Evolutionary conservation across 2,888 invertebrate species (phyloP).

Genomic region (Hofmannophila pseudospretella): DNA sequence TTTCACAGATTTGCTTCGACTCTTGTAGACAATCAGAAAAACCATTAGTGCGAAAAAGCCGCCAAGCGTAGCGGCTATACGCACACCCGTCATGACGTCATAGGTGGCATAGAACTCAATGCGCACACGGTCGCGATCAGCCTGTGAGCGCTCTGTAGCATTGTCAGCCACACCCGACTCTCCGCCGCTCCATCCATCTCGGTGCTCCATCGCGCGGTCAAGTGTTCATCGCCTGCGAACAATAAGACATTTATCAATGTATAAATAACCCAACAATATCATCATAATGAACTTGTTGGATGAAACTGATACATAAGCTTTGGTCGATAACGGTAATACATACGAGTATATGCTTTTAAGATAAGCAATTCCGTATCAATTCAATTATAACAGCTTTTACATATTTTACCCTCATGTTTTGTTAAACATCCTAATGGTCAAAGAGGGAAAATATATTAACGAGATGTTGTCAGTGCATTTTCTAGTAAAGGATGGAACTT

Average conservation of each 20-base stretch:
- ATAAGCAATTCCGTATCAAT: conserved; percentile 6
- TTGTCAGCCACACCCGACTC: conserved; percentile 52
- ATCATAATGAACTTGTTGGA: neutral
- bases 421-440: no score
- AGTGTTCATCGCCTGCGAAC: conserved; percentile 70
- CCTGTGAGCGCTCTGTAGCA: conserved; percentile 53
- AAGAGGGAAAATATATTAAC: no score
- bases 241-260: conserved; percentile 23
- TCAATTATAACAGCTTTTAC: neutral
- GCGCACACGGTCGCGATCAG: conserved; percentile 83
- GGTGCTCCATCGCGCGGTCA: conserved; percentile 67
- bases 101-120: conserved; percentile 93
- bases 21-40: conserved; percentile 93
- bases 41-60: conserved; percentile 95
- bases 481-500: neutral
- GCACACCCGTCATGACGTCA: conserved; percentile 95
- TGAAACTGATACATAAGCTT: no score
- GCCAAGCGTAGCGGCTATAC: conserved; percentile 93
- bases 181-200: conserved; percentile 62
- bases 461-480: neutral
- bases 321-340: no score
- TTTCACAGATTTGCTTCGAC: conserved; percentile 86
- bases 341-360: conserved; percentile 15
- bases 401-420: no score
- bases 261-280: conserved; percentile 5